These are phyloP conservation scores for Oxytorus armatus DNA, from an alignment of 2,888 invertebrate species.

Conservation along the genomic window DNA sequence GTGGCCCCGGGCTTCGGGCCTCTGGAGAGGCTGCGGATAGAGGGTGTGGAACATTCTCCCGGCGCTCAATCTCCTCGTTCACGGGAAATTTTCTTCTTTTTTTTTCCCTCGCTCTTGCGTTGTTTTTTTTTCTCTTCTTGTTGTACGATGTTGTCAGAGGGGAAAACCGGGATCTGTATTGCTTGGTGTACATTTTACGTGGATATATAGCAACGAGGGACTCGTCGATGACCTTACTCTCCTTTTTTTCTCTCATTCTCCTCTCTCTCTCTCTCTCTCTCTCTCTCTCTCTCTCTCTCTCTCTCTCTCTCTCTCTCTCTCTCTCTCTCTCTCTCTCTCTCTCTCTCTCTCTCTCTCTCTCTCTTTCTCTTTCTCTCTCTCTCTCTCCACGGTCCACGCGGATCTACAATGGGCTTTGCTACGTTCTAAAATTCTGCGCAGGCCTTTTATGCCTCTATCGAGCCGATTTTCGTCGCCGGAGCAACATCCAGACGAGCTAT, in stretches of 20 bases:
- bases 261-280: constrained; percentile 9
- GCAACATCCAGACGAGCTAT: constrained; percentile 3
- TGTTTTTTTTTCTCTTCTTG: constrained; percentile 1
- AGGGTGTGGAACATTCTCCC: constrained; percentile 34
- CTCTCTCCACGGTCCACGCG: constrained; percentile 43
- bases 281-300: constrained; percentile 5
- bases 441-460: constrained; percentile 62
- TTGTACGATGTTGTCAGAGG: constrained; percentile 29
- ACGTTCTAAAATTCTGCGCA: constrained; percentile 62
- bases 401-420: constrained; percentile 56
- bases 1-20: constrained; percentile 23
- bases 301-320: constrained; percentile 14
- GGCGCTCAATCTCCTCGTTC: constrained; percentile 37
- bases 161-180: constrained; percentile 25
- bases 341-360: constrained; percentile 9
- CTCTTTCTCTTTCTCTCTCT: constrained; percentile 2
- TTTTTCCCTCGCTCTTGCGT: constrained; percentile 16
- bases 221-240: constrained; percentile 65
- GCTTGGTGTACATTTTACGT: constrained; percentile 41
- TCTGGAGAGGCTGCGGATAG: not conserved
- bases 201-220: constrained; percentile 19
- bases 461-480: constrained; percentile 46
- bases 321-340: constrained; percentile 3
- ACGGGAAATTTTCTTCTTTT: constrained; percentile 16
- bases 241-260: no score